Evolutionary conservation across 2,888 invertebrate species (phyloP).

Genomic region (Synanthedon formicaeformis): DNA sequence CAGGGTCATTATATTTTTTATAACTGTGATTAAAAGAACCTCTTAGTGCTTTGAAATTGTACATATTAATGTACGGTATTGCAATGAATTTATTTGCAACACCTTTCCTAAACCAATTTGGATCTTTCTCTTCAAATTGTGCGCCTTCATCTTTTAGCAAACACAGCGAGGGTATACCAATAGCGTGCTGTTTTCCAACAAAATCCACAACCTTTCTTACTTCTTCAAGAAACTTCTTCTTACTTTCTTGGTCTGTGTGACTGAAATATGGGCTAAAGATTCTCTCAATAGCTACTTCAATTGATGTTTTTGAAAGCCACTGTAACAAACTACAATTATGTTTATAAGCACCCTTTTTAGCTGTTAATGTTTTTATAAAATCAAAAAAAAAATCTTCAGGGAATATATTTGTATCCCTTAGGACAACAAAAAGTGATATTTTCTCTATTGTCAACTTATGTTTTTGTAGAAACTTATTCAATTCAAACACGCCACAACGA

Average conservation of each 20-base stretch:
- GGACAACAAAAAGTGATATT: conserved; percentile 17
- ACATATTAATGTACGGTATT: conserved; percentile 13
- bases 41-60: conserved; percentile 5
- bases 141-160: conserved; percentile 5
- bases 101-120: conserved; percentile 22
- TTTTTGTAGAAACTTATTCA: conserved; percentile 14
- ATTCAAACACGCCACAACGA: conserved; percentile 12
- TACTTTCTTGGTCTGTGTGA: neutral
- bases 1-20: conserved; percentile 11
- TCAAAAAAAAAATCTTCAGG: conserved; percentile 12
- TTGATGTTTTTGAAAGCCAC: neutral
- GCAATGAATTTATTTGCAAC: conserved; percentile 12
- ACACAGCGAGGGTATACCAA: conserved; percentile 7
- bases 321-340: neutral
- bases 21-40: conserved; percentile 12
- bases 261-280: neutral
- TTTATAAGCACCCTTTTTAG: neutral
- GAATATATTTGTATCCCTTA: conserved; percentile 18
- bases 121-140: conserved; percentile 8
- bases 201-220: neutral
- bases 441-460: conserved; percentile 15
- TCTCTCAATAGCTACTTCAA: neutral
- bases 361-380: conserved; percentile 7
- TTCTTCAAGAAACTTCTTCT: conserved; percentile 4
- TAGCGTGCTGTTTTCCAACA: conserved; percentile 5